Evolutionary conservation across 1,140 invertebrate species (phyloP).

Genomic region (Triops longicaudatus): DNA sequence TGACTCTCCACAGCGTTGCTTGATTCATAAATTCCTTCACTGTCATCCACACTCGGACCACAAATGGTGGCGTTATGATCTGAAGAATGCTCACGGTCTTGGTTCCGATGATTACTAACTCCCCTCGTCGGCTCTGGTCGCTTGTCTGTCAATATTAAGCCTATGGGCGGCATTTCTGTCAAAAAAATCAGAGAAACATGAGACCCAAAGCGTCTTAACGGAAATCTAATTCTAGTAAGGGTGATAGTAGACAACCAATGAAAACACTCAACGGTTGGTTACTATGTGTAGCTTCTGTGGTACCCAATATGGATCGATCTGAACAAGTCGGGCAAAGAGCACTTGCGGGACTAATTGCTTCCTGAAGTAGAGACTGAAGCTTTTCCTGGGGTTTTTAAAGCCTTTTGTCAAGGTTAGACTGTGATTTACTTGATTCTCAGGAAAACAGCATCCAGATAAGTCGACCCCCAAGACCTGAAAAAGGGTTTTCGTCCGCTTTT

Average conservation of each 20-base stretch:
- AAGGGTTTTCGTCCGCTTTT: neutral
- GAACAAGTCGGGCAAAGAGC: neutral
- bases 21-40: neutral
- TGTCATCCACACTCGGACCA: neutral
- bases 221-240: neutral
- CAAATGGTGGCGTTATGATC: constrained; percentile 9
- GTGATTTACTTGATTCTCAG: neutral
- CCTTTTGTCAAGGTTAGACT: neutral
- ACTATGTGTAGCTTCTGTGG: neutral
- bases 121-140: neutral
- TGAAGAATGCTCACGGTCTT: neutral
- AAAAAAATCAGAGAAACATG: constrained; percentile 8
- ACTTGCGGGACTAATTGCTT: neutral
- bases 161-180: constrained; percentile 14
- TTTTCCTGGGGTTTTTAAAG: constrained; percentile 2
- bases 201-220: neutral
- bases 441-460: constrained; percentile 5
- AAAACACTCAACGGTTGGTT: neutral
- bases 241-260: neutral
- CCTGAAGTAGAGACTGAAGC: neutral
- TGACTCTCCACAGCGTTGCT: neutral
- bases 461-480: neutral
- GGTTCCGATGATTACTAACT: neutral
- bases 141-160: constrained; percentile 6
- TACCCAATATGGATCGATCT: neutral